Evolutionary conservation across 2,888 invertebrate genomes (phyloP).

Genomic region (Scaptomyza reducta): DNA sequence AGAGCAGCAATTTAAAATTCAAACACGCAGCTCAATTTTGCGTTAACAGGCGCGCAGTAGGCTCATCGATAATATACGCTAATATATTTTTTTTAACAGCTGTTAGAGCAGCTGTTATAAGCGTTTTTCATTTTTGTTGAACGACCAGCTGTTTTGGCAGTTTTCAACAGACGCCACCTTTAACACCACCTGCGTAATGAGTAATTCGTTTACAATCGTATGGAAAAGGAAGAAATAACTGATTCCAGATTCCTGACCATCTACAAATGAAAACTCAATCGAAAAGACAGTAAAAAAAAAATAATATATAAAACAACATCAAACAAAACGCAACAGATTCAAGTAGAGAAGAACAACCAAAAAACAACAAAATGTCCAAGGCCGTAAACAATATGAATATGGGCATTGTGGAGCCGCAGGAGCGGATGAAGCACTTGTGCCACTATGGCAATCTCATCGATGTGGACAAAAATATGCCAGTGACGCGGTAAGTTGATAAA

Average conservation of each 20-base stretch:
- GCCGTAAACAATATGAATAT: conserved; percentile 81
- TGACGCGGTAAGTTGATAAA: conserved; percentile 87
- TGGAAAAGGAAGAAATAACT: conserved; percentile 12
- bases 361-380: conserved; percentile 68
- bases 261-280: conserved; percentile 27
- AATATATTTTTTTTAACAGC: conserved; percentile 26
- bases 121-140: background rate
- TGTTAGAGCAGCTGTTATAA: conserved; percentile 35
- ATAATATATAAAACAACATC: background rate
- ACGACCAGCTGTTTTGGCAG: conserved; percentile 44
- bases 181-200: conserved; percentile 41
- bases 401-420: conserved; percentile 87
- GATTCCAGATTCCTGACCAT: conserved; percentile 14
- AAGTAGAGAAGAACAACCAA: background rate
- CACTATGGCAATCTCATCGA: conserved; percentile 89
- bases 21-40: conserved; percentile 19
- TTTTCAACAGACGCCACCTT: conserved; percentile 51
- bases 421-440: conserved; percentile 88
- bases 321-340: conserved; percentile 7
- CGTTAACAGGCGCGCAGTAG: conserved; percentile 19
- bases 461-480: conserved; percentile 90
- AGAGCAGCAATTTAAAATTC: conserved; percentile 11
- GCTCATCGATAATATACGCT: background rate
- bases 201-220: conserved; percentile 47
- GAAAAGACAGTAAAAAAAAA: conserved; percentile 12